Base-by-base conservation (phyloP, 2,113 vertebrate genomes). In the Eretmochelys imbricata region DNA sequence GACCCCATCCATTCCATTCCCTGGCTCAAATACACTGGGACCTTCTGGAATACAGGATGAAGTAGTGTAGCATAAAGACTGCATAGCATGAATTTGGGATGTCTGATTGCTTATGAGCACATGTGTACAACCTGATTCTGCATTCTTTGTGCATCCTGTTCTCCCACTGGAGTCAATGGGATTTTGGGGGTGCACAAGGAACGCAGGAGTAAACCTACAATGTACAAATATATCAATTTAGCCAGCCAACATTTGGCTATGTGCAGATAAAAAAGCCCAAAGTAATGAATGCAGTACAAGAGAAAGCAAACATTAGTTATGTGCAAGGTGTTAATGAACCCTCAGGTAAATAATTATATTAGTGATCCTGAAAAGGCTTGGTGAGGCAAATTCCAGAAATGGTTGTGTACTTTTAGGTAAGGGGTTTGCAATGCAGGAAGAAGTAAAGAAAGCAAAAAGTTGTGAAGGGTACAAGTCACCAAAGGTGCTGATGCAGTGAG, bases 401-500 rank as follows among this genome's bases (percentile, higher is more conserved):
- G 5, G 51, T 46, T 76, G 72, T 49, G 35, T 22, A 95, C 78
- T 48, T 87, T 89, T 83, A 86, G 25, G 75, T 72, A 89, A 53
- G 84, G 82, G 86, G 35, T 50, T 84, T 93, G 62, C 20, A 90
- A 42, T 57, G 22, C 5, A 92, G 16, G 54, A 88, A 94, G 54
- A 76, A 95, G 92, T 95, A 85, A 49, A 88, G 90, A 92, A 87
- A 81, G 13, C 85, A 91, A 76, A 17, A 94, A 59, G 17, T 95
- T 94, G 93, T n/a, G 31, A 89, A 82, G 53, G 80, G 80, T 24
- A 12, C 10, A 75, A 49, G 3, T 35, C 65, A 83, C 53, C 80
- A 16, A 96, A 94, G 89, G 3, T 17, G 87, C 84, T 97, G 94
- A 95, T 48, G 49, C 81, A 98, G 97, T 97, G 97, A 82, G 76